A percentile compares a stretch with the other conserved stretches of the same genome.
Evolutionary conservation across 2,888 invertebrate species (phyloP).

Genomic region (Cistogaster globosa): DNA sequence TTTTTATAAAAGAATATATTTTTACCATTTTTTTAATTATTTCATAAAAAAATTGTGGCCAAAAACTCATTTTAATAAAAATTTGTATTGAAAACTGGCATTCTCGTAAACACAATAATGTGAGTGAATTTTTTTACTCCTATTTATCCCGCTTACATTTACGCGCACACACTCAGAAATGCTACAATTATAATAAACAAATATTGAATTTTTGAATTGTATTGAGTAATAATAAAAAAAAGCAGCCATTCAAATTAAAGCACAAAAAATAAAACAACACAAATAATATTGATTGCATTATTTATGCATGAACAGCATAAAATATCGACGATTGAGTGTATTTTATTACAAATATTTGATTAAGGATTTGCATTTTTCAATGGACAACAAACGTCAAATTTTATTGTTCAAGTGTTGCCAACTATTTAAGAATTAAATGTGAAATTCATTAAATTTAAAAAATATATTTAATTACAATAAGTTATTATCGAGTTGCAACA

Average conservation of each 20-base stretch:
- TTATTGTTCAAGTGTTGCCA: conserved; percentile 15
- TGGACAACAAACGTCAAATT: not conserved
- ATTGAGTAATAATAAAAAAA: not conserved
- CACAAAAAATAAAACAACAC: conserved; percentile 8
- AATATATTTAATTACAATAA: too few species aligned
- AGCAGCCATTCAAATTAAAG: conserved; percentile 36
- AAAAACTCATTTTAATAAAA: not conserved
- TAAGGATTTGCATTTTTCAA: conserved; percentile 2
- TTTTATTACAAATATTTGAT: not conserved
- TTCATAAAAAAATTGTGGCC: too few species aligned
- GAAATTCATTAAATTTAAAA: too few species aligned
- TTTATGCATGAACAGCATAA: conserved; percentile 58
- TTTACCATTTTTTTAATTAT: too few species aligned
- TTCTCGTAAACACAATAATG: not conserved
- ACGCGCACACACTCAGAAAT: not conserved
- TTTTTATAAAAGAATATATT: too few species aligned
- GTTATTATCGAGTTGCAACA: too few species aligned
- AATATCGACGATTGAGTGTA: conserved; percentile 35
- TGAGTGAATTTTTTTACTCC: conserved; percentile 37
- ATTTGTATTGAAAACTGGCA: not conserved
- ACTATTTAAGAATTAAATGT: not conserved
- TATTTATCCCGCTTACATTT: conserved; percentile 25
- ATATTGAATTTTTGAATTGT: conserved; percentile 34
- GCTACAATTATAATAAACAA: conserved; percentile 34
- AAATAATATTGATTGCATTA: conserved; percentile 55